Conservation (phyloP, 2,888 invertebrate species). For the Eurois occulta region DNA sequence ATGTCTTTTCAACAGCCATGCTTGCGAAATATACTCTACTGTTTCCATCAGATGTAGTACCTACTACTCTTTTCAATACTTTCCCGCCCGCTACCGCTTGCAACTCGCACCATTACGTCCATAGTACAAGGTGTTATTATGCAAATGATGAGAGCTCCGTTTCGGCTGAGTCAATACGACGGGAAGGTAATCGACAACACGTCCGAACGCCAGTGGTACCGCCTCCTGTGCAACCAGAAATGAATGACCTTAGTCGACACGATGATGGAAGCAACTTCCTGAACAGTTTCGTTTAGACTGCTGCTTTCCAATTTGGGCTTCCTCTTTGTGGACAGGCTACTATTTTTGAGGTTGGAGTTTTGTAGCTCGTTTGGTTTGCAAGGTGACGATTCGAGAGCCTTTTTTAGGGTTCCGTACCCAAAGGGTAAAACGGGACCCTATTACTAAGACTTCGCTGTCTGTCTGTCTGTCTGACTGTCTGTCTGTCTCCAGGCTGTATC, state of each 20-base stretch:
- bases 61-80: not conserved
- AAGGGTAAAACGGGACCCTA: too few species aligned
- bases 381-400: not conserved
- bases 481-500: too few species aligned
- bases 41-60: not conserved
- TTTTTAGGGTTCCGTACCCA: too few species aligned
- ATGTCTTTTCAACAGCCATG: not conserved
- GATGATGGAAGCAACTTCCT: constrained; percentile 24
- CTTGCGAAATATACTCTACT: not conserved
- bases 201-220: constrained; percentile 76
- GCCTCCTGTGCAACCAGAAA: constrained; percentile 71
- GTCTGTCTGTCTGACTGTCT: too few species aligned
- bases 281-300: constrained; percentile 21
- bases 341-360: not conserved
- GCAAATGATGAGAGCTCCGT: constrained; percentile 89
- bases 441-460: too few species aligned
- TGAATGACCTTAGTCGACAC: constrained; percentile 76
- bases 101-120: constrained; percentile 66
- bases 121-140: constrained; percentile 88
- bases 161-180: constrained; percentile 89
- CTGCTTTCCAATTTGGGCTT: not conserved
- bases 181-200: constrained; percentile 88
- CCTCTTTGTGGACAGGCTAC: not conserved
- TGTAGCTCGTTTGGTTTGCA: not conserved
- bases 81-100: constrained; percentile 40